phyloP scores from a whole-genome alignment of 30 jellyfish, hydroid and myxozoan genomes.

The Rhopilema esculentum region DNA sequence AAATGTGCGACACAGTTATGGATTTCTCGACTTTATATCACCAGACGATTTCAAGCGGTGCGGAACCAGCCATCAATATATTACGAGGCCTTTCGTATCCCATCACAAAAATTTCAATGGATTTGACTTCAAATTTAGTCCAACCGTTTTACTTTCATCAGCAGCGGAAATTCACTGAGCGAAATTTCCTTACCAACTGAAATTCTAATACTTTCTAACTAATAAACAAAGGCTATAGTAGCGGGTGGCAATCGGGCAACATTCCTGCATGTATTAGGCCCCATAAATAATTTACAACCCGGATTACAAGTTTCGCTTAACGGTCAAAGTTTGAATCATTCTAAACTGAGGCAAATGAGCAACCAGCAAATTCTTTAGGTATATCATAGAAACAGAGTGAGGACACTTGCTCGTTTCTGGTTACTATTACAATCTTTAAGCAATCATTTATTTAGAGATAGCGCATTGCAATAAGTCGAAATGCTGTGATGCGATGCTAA shows the following conservation, averaged over 20 bases:
- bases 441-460: neutral
- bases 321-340: constrained; percentile 36
- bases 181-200: neutral
- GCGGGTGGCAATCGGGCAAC: neutral
- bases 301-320: constrained; percentile 36
- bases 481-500: neutral
- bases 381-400: no score
- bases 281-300: constrained; percentile 40
- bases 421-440: neutral
- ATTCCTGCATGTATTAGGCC: neutral
- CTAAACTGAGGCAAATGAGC: constrained; percentile 38
- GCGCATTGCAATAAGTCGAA: neutral
- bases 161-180: neutral
- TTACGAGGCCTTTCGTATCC: neutral
- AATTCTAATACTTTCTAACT: neutral
- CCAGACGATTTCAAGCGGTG: neutral
- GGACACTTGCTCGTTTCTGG: no score
- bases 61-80: neutral
- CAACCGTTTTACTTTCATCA: neutral
- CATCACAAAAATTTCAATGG: neutral
- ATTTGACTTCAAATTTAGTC: neutral
- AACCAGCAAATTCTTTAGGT: neutral
- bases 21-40: neutral
- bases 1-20: neutral
- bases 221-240: no score